Evolutionary conservation across 2,797 vertebrate genomes (phyloP).

Genomic region (Thalassophryne amazonica): DNA sequence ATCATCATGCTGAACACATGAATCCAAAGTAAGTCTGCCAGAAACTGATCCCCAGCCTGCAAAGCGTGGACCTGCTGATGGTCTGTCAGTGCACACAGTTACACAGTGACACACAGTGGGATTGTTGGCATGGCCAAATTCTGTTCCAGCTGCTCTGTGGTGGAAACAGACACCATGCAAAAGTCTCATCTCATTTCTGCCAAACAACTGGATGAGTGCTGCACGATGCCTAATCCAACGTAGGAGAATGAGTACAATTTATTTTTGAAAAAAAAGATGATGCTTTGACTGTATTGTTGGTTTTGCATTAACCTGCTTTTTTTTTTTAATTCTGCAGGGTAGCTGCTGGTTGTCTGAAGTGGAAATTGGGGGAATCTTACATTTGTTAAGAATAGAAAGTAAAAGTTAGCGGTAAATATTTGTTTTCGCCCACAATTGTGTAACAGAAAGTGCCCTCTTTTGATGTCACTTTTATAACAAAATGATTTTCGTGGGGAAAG

Average conservation of each 20-base stretch:
- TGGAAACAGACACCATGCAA: slow-evolving; percentile 81
- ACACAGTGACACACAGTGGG: background rate
- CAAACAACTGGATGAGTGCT: slow-evolving; percentile 5
- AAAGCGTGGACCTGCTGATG: slow-evolving; percentile 80
- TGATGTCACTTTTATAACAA: too few relatives aligned
- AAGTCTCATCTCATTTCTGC: slow-evolving; percentile 46
- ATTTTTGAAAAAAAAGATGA: background rate
- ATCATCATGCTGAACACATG: slow-evolving; percentile 66
- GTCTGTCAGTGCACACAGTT: slow-evolving; percentile 53
- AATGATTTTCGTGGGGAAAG: too few relatives aligned
- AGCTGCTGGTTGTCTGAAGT: background rate
- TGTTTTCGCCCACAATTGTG: too few relatives aligned
- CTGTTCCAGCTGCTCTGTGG: slow-evolving; percentile 65
- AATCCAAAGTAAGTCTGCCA: slow-evolving; percentile 77
- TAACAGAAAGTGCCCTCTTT: too few relatives aligned
- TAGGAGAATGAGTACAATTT: slow-evolving; percentile 50
- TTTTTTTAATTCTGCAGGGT: background rate
- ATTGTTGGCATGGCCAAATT: slow-evolving; percentile 76
- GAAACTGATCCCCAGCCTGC: slow-evolving; percentile 79
- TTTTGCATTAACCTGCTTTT: background rate
- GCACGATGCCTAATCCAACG: slow-evolving; percentile 11
- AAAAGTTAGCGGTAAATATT: too few relatives aligned
- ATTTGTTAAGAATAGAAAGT: slow-evolving; percentile 6
- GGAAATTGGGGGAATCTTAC: background rate
- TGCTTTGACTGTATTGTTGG: background rate